Evolutionary conservation across 1,140 invertebrate species (phyloP).

Genomic region (Zaprionus africanus): DNA sequence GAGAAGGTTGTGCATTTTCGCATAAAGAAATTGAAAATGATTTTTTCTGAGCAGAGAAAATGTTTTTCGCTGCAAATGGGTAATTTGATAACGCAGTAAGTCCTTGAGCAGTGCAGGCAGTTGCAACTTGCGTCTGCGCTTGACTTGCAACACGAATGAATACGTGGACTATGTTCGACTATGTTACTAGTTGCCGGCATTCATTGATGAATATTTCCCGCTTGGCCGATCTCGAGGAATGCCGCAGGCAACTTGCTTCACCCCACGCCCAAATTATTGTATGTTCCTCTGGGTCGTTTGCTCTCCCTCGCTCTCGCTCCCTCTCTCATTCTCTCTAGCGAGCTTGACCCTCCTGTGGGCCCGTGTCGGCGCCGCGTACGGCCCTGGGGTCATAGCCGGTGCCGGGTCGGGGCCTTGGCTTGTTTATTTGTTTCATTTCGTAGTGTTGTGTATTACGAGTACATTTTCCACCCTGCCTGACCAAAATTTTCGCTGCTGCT

Average conservation of each 20-base stretch:
- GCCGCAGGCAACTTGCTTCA: neutral
- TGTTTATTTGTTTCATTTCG: constrained; percentile 66
- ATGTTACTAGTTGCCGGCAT: neutral
- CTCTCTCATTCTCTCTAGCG: neutral
- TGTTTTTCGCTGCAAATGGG: neutral
- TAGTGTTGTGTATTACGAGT: constrained; percentile 55
- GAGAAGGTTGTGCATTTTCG: neutral
- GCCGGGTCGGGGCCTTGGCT: constrained; percentile 5
- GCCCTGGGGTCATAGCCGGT: neutral
- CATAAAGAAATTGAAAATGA: neutral
- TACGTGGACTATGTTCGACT: neutral
- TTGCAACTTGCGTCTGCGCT: neutral
- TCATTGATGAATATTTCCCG: neutral
- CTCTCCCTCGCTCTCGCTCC: neutral
- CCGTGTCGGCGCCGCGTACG: neutral
- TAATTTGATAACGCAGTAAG: neutral
- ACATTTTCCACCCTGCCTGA: constrained; percentile 28
- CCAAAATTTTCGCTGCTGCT: constrained; percentile 18
- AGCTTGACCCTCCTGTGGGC: constrained; percentile 3
- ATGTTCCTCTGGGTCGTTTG: neutral
- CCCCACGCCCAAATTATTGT: neutral
- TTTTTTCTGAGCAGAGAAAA: neutral
- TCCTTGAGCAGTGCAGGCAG: neutral
- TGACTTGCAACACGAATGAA: neutral
- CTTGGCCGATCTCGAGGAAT: neutral